Percentiles rank a stretch among this genome's conserved stretches.
Conservation (phyloP, 2,888 invertebrate genomes). For the Leptinotarsa peninsularis region DNA sequence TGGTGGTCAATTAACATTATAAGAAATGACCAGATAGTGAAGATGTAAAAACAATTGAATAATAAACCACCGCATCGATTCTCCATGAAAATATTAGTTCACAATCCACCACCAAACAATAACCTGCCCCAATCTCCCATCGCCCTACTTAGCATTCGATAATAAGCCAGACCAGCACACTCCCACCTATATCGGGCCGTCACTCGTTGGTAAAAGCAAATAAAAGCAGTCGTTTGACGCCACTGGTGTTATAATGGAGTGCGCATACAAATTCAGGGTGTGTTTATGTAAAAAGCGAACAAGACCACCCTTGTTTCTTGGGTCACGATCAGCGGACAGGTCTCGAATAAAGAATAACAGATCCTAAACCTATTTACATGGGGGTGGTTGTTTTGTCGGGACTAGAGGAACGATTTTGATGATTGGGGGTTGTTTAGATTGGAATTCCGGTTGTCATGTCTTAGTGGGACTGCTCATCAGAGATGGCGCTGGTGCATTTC, state of each 20-base stretch:
- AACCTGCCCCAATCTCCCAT: not conserved
- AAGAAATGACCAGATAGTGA: too few relatives aligned
- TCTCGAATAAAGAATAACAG: constrained; percentile 40
- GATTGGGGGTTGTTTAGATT: constrained; percentile 1
- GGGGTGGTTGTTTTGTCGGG: constrained; percentile 32
- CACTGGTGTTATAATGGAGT: constrained; percentile 50
- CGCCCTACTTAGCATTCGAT: constrained; percentile 11
- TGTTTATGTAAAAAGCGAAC: constrained; percentile 54
- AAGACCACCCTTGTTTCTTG: constrained; percentile 55
- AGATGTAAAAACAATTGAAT: too few relatives aligned
- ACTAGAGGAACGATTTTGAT: constrained; percentile 15
- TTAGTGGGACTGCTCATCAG: too few relatives aligned
- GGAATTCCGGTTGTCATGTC: too few relatives aligned
- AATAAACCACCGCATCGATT: too few relatives aligned
- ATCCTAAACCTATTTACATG: constrained; percentile 45
- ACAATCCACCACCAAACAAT: too few relatives aligned
- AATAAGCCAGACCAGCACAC: constrained; percentile 10
- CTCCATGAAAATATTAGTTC: too few relatives aligned
- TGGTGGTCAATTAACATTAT: too few relatives aligned
- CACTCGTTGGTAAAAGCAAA: constrained; percentile 32
- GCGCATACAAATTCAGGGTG: constrained; percentile 51
- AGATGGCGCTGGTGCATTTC: too few relatives aligned
- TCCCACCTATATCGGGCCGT: constrained; percentile 10
- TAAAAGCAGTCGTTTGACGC: constrained; percentile 42
- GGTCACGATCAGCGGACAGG: constrained; percentile 7